A percentile compares a stretch with the other conserved stretches of the same genome.
These are phyloP conservation scores for Morelia viridis DNA, from an alignment of 2,797 vertebrate species.

Conservation along the genomic window DNA sequence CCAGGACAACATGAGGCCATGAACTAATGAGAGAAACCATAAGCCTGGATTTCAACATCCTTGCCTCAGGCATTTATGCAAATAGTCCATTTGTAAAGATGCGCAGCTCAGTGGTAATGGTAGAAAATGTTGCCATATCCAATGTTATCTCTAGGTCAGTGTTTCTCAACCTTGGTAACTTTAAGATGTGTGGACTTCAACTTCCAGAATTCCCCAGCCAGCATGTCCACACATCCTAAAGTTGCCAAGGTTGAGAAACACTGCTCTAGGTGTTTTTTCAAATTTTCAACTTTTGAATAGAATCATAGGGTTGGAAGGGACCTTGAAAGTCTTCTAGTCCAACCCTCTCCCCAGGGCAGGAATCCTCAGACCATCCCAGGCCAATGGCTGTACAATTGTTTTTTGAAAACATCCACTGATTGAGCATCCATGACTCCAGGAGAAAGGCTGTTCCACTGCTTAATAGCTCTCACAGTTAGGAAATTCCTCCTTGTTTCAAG, in stretches of 20 bases:
- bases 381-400: no score
- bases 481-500: neutral
- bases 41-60: neutral
- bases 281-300: neutral
- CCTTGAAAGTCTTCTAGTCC: no score
- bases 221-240: no score
- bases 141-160: neutral
- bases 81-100: neutral
- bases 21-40: neutral
- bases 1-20: neutral
- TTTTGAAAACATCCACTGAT: neutral
- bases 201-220: no score
- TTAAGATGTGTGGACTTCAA: no score
- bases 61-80: neutral
- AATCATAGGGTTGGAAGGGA: no score
- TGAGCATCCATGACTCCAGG: neutral
- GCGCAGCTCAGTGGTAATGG: neutral
- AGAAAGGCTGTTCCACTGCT: neutral
- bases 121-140: neutral
- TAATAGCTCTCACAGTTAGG: neutral
- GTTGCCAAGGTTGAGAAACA: no score
- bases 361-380: no score
- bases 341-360: no score
- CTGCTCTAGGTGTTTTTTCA: no score
- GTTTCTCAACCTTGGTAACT: no score